These are phyloP conservation scores for Emydoidea blandingii DNA, from an alignment of 2,797 vertebrate species.

Conservation along the genomic window DNA sequence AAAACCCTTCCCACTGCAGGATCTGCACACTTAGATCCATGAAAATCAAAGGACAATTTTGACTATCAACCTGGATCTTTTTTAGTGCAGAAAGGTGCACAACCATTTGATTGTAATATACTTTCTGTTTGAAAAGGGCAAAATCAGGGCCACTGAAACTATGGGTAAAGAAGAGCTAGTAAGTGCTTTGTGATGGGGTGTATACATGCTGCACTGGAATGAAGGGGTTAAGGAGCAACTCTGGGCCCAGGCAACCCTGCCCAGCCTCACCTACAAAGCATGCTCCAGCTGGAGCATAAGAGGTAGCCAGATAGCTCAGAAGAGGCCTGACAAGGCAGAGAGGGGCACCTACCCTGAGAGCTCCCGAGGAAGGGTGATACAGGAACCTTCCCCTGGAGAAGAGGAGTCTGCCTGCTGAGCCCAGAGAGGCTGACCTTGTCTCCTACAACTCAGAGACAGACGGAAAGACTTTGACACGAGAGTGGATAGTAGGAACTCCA, in stretches of 20 bases:
- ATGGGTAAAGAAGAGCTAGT: constrained; percentile 31
- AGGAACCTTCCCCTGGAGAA: too few relatives aligned
- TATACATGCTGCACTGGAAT: not conserved
- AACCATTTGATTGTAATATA: constrained; percentile 25
- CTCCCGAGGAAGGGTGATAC: not conserved
- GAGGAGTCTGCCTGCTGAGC: not conserved
- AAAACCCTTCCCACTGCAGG: not conserved
- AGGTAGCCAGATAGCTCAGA: not conserved
- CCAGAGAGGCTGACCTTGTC: not conserved
- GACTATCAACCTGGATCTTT: not conserved
- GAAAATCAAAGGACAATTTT: constrained; percentile 1
- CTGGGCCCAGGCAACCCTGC: too few relatives aligned
- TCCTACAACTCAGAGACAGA: not conserved
- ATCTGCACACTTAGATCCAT: rapidly evolving
- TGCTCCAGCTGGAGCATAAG: not conserved
- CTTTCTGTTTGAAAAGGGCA: constrained; percentile 7
- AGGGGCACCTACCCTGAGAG: not conserved
- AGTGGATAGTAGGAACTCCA: not conserved
- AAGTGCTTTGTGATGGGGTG: not conserved
- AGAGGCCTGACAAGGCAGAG: not conserved
- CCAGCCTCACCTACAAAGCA: too few relatives aligned
- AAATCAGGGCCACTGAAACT: constrained; percentile 14
- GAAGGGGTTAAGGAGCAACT: not conserved
- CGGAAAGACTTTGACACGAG: too few relatives aligned
- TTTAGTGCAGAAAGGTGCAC: constrained; percentile 29